Conservation (phyloP, 2,113 vertebrate genomes). For the Calyptommatus sinebrachiatus region DNA sequence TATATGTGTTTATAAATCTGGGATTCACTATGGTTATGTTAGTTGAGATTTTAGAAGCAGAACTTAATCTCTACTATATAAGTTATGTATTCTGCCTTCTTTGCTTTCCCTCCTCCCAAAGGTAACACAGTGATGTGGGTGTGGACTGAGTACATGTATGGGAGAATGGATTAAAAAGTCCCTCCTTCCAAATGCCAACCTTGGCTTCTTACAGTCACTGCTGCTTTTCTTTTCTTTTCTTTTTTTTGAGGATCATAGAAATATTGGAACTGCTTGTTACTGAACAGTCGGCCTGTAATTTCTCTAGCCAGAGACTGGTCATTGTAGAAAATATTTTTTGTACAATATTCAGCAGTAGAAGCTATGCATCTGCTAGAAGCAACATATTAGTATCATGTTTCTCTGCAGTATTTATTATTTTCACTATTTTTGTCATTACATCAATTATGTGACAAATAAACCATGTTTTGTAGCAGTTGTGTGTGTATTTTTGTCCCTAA, state of each 20-base stretch:
- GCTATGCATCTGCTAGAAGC: background rate
- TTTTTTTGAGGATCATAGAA: background rate
- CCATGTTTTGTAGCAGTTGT: background rate
- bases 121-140: background rate
- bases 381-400: background rate
- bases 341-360: background rate
- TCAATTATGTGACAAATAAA: background rate
- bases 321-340: background rate
- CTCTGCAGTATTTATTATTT: slow-evolving; percentile 3
- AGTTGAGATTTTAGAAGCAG: background rate
- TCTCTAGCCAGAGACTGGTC: background rate
- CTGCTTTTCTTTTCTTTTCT: too few relatives aligned
- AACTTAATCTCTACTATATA: background rate
- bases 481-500: background rate
- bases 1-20: background rate
- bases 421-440: background rate
- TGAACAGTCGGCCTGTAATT: background rate
- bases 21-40: background rate
- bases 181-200: background rate
- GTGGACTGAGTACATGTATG: background rate
- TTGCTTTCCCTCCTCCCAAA: background rate
- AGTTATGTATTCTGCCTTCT: too few relatives aligned
- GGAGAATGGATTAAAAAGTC: background rate
- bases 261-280: background rate
- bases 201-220: too few relatives aligned